Conservation (phyloP, 2,797 vertebrate species). For the Balearica regulorum region DNA sequence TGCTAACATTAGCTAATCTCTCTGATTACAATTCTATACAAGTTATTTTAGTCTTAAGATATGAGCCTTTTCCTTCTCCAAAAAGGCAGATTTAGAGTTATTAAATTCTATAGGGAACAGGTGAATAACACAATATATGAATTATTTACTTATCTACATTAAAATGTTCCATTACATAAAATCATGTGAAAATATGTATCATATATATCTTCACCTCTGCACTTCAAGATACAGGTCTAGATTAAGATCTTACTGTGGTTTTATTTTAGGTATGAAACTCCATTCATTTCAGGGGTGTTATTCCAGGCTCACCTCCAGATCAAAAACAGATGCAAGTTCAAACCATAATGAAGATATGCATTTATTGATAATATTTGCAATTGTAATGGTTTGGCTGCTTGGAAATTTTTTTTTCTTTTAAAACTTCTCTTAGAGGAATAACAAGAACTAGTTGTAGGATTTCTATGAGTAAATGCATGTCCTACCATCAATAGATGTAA, state of each 20-base stretch:
- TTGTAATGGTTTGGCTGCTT: background rate
- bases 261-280: background rate
- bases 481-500: slow-evolving; percentile 16
- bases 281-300: background rate
- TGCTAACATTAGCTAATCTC: slow-evolving; percentile 1
- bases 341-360: background rate
- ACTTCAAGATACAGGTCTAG: background rate
- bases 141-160: background rate
- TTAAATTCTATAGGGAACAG: background rate
- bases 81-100: background rate
- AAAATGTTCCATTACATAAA: background rate
- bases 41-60: background rate
- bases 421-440: background rate
- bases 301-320: background rate
- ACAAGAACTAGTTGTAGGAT: slow-evolving; percentile 11
- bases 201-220: background rate
- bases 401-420: background rate
- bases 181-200: background rate
- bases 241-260: background rate
- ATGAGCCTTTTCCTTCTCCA: background rate
- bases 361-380: background rate
- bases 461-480: slow-evolving; percentile 40
- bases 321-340: background rate
- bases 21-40: slow-evolving; percentile 14
- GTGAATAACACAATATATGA: background rate